Evolutionary conservation across 2,888 invertebrate genomes (phyloP).

Genomic region (Sphaeridia pumilis): DNA sequence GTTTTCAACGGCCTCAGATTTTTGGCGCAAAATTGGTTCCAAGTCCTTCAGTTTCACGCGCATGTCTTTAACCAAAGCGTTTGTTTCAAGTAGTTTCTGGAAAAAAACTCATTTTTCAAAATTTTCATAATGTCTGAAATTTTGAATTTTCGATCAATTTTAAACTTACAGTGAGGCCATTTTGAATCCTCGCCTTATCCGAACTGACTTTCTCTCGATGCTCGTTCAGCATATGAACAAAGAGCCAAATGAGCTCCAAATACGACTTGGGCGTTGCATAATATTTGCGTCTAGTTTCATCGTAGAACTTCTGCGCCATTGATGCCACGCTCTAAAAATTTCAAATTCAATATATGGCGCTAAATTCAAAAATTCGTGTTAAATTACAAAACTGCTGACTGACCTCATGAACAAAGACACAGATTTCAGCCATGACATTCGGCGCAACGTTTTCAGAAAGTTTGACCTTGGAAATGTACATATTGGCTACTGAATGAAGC

Average conservation of each 20-base stretch:
- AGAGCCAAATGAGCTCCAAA: slow-evolving; percentile 69
- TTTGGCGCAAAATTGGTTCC: slow-evolving; percentile 66
- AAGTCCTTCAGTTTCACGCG: slow-evolving; percentile 66
- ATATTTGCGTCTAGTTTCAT: slow-evolving; percentile 71
- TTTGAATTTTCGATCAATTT: slow-evolving; percentile 9
- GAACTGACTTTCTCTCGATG: slow-evolving; percentile 57
- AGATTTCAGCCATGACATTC: slow-evolving; percentile 50
- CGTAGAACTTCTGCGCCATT: slow-evolving; percentile 62
- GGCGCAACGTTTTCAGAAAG: slow-evolving; percentile 46
- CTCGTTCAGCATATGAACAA: slow-evolving; percentile 54
- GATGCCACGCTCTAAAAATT: slow-evolving; percentile 57
- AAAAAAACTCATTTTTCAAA: slow-evolving; percentile 28
- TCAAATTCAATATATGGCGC: neutral
- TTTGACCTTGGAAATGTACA: slow-evolving; percentile 51
- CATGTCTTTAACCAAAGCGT: slow-evolving; percentile 70
- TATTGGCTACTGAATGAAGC: slow-evolving; percentile 65
- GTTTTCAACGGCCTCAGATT: slow-evolving; percentile 61
- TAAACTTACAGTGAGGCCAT: slow-evolving; percentile 51
- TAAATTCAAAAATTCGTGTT: neutral
- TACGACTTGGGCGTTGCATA: slow-evolving; percentile 89
- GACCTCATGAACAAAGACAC: slow-evolving; percentile 61
- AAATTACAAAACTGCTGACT: neutral
- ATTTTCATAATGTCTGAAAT: neutral
- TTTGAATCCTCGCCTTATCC: slow-evolving; percentile 56
- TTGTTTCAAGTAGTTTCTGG: slow-evolving; percentile 68